Evolutionary conservation across 2,888 invertebrate species (phyloP).

Genomic region (Fragum whitleyi): DNA sequence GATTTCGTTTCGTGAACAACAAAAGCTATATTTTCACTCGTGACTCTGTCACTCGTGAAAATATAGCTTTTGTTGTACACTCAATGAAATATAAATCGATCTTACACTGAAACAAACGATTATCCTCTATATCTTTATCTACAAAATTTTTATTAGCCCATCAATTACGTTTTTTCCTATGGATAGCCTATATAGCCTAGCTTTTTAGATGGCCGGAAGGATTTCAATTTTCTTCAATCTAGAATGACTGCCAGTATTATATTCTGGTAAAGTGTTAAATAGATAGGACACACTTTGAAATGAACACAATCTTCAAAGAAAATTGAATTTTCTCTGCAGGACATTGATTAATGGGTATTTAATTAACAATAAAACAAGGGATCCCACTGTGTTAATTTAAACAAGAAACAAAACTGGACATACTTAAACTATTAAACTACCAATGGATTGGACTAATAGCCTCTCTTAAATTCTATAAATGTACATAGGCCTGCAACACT

Average conservation of each 20-base stretch:
- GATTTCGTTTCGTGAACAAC: too few relatives aligned
- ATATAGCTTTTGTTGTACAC: too few relatives aligned
- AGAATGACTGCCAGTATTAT: background rate
- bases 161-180: too few relatives aligned
- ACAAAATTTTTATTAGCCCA: background rate
- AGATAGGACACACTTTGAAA: constrained; percentile 11
- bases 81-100: too few relatives aligned
- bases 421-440: constrained; percentile 9
- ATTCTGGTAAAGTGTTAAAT: background rate
- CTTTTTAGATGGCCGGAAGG: too few relatives aligned
- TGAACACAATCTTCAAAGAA: constrained; percentile 13
- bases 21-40: too few relatives aligned
- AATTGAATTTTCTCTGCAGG: background rate
- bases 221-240: background rate
- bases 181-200: too few relatives aligned
- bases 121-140: too few relatives aligned
- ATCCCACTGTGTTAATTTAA: constrained; percentile 20
- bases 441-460: background rate
- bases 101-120: too few relatives aligned
- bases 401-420: constrained; percentile 17
- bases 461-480: background rate
- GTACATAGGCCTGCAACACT: background rate
- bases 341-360: constrained; percentile 28
- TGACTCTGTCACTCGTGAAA: too few relatives aligned
- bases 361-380: constrained; percentile 23